A percentile compares a stretch with the other conserved stretches of the same genome.
phyloP scores from a whole-genome alignment of 2,888 invertebrate genomes.

The Harpagoxenus sublaevis region DNA sequence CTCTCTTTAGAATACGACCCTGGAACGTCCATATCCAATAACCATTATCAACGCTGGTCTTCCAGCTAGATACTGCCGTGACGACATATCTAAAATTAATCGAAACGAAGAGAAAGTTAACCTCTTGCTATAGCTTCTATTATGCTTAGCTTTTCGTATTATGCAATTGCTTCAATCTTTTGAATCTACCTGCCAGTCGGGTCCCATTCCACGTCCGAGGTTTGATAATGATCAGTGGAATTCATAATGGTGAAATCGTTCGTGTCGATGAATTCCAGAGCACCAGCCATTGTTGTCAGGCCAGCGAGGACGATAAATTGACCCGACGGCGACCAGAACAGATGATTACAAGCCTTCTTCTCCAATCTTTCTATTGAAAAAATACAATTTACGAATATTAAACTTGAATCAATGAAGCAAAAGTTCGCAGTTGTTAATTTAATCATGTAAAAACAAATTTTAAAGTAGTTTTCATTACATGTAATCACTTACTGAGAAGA shows the following conservation, averaged over 20 bases:
- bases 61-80: conserved; percentile 98
- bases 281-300: conserved; percentile 93
- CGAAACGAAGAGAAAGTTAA: neutral
- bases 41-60: conserved; percentile 96
- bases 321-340: conserved; percentile 98
- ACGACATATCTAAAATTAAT: conserved; percentile 90
- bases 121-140: conserved; percentile 1
- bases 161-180: neutral
- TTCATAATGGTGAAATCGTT: conserved; percentile 98
- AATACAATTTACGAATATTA: neutral
- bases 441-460: conserved; percentile 19
- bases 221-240: conserved; percentile 96
- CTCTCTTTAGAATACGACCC: conserved; percentile 92
- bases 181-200: conserved; percentile 94
- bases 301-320: conserved; percentile 98
- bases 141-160: neutral
- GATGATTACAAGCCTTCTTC: conserved; percentile 95
- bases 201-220: conserved; percentile 99
- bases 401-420: neutral
- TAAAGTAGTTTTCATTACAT: neutral
- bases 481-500: conserved; percentile 91
- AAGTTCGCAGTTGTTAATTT: neutral
- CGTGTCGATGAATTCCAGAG: conserved; percentile 97
- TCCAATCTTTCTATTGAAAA: conserved; percentile 88
- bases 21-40: conserved; percentile 99